Conservation (phyloP, 2,888 invertebrate genomes). For the Epiperipatus broadwayi region DNA sequence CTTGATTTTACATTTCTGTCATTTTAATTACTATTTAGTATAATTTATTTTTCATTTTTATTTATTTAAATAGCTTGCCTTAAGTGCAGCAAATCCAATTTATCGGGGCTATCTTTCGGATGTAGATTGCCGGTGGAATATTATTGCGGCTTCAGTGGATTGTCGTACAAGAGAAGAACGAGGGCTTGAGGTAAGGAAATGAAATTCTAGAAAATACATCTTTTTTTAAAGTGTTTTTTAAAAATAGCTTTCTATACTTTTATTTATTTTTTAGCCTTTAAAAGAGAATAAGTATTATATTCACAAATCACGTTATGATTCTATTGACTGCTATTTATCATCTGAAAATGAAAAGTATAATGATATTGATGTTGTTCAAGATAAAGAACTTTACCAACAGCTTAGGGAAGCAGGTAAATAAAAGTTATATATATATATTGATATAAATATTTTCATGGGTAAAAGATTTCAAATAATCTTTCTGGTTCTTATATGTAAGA, state of each 20-base stretch:
- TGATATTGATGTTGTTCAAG: conserved; percentile 74
- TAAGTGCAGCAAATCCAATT: conserved; percentile 88
- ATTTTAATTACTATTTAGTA: conserved; percentile 7
- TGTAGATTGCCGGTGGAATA: conserved; percentile 93
- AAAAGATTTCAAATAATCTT: too few relatives aligned
- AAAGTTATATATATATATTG: neutral
- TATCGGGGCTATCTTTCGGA: conserved; percentile 84
- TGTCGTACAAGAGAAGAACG: conserved; percentile 81
- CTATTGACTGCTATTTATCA: conserved; percentile 89
- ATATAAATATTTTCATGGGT: neutral
- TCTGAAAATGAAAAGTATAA: conserved; percentile 75
- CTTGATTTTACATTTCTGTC: conserved; percentile 15
- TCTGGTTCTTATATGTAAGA: too few relatives aligned
- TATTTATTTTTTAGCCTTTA: conserved; percentile 31
- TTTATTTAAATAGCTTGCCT: conserved; percentile 45
- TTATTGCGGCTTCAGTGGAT: conserved; percentile 87
- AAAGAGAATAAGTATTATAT: conserved; percentile 58
- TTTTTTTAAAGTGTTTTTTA: conserved; percentile 1
- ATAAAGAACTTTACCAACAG: conserved; percentile 57
- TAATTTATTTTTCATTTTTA: conserved; percentile 7
- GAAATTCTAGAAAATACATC: conserved; percentile 5
- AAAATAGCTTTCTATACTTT: neutral
- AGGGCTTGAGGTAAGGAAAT: conserved; percentile 39
- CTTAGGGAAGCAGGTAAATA: conserved; percentile 48
- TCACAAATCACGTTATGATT: conserved; percentile 83